Percentiles rank a stretch among this genome's conserved stretches.
These are phyloP conservation scores for Anabacerthia variegaticeps DNA, from an alignment of 2,797 vertebrate species.

Conservation along the genomic window DNA sequence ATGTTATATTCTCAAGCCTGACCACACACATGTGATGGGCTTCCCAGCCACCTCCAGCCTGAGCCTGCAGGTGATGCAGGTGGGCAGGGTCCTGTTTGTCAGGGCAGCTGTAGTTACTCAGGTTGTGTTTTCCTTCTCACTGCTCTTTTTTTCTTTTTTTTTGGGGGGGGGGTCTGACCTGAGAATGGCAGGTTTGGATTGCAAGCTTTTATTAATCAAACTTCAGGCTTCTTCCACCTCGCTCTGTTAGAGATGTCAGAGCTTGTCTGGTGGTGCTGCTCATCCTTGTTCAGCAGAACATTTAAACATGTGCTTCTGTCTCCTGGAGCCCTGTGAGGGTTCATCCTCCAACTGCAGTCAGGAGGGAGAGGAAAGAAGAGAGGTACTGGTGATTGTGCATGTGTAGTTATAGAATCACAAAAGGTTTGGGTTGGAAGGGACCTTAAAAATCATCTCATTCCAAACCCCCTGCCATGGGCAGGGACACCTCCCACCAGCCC, in stretches of 20 bases:
- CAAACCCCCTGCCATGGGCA: neutral
- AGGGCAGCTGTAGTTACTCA: neutral
- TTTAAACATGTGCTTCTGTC: neutral
- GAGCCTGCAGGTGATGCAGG: neutral
- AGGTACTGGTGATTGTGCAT: neutral
- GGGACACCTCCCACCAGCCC: neutral
- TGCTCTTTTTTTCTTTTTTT: neutral
- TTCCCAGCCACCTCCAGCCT: neutral
- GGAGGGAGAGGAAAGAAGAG: neutral
- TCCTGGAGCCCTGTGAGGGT: neutral
- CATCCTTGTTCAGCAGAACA: neutral
- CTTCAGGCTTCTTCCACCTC: neutral
- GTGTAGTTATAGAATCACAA: neutral
- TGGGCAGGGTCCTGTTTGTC: neutral
- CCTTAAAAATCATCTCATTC: no score
- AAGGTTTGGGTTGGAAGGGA: neutral
- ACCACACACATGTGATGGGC: neutral
- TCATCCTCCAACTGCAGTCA: neutral
- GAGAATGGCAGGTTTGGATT: neutral
- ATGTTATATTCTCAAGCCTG: neutral
- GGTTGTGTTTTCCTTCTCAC: neutral
- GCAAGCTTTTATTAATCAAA: neutral
- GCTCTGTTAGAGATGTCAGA: neutral
- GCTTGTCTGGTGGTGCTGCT: neutral
- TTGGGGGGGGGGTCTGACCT: neutral